Evolutionary conservation across 2,113 vertebrate species (phyloP).

Genomic region (Nothobranchius furzeri): DNA sequence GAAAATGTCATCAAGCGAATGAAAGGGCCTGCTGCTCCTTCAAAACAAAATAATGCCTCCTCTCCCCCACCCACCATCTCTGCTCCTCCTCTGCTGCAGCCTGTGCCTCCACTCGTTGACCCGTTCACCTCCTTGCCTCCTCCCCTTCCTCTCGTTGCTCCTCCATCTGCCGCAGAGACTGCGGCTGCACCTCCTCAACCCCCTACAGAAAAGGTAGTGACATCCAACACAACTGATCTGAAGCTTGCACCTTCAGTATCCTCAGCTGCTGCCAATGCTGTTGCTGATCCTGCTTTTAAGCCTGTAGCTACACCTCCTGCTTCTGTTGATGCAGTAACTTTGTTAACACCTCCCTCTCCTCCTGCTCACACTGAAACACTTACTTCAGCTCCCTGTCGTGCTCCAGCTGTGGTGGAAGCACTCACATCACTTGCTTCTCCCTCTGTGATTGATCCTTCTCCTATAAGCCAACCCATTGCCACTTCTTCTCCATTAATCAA

Average conservation of each 20-base stretch:
- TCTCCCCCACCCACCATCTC: constrained; percentile 23
- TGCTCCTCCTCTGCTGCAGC: constrained; percentile 45
- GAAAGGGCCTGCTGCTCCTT: constrained; percentile 84
- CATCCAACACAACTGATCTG: constrained; percentile 50
- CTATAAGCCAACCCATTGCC: constrained; percentile 47
- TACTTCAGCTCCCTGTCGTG: constrained; percentile 19
- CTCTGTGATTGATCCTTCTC: constrained; percentile 38
- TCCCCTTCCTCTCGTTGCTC: constrained; percentile 30
- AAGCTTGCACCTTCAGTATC: constrained; percentile 45
- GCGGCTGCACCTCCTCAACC: constrained; percentile 47
- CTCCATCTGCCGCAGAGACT: constrained; percentile 41
- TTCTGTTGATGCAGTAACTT: constrained; percentile 37
- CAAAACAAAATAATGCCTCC: constrained; percentile 17
- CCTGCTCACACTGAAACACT: constrained; percentile 17
- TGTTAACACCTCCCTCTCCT: constrained; percentile 22
- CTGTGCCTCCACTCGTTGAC: constrained; percentile 59
- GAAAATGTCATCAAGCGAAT: constrained; percentile 95
- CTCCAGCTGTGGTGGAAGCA: constrained; percentile 38
- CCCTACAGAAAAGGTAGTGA: constrained; percentile 67
- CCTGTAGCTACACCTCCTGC: constrained; percentile 27
- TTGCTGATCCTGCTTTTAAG: constrained; percentile 54
- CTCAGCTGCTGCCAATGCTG: constrained; percentile 23
- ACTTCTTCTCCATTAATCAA: constrained; percentile 38
- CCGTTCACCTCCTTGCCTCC: constrained; percentile 61
- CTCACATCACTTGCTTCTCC: constrained; percentile 24